Conservation (phyloP, 2,113 vertebrate genomes). For the Alethe diademata region DNA sequence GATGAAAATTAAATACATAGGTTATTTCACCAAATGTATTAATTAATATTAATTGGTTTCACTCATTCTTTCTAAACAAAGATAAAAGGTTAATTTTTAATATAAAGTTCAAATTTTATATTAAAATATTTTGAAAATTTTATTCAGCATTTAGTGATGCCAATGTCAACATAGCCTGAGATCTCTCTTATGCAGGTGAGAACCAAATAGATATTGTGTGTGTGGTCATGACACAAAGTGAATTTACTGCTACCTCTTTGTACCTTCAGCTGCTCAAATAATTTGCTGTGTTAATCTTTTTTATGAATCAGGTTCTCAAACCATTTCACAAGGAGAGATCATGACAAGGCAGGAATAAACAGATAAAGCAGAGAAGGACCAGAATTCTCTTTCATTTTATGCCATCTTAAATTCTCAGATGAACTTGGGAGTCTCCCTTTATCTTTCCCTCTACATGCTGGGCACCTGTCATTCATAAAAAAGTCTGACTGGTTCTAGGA, state of each 20-base stretch:
- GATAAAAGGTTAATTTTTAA: background rate
- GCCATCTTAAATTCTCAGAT: background rate
- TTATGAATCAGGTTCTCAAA: background rate
- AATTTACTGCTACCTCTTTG: background rate
- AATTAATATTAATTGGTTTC: background rate
- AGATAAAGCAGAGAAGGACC: background rate
- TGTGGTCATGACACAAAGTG: background rate
- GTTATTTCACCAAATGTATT: background rate
- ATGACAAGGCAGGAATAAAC: background rate
- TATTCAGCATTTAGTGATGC: background rate
- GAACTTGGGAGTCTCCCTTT: background rate
- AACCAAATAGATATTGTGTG: background rate
- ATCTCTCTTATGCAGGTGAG: background rate
- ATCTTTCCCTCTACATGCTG: background rate
- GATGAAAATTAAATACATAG: background rate
- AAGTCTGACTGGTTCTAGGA: background rate
- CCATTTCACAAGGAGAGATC: background rate
- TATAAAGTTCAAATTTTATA: background rate
- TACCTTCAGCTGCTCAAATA: background rate
- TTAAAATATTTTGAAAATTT: background rate
- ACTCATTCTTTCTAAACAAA: background rate
- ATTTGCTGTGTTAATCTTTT: background rate
- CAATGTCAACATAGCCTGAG: background rate
- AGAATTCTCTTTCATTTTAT: background rate
- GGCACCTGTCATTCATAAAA: background rate